Percentiles rank a stretch among this genome's conserved stretches.
Conservation (phyloP, 1,140 invertebrate genomes). For the Cheumatopsyche charites region DNA sequence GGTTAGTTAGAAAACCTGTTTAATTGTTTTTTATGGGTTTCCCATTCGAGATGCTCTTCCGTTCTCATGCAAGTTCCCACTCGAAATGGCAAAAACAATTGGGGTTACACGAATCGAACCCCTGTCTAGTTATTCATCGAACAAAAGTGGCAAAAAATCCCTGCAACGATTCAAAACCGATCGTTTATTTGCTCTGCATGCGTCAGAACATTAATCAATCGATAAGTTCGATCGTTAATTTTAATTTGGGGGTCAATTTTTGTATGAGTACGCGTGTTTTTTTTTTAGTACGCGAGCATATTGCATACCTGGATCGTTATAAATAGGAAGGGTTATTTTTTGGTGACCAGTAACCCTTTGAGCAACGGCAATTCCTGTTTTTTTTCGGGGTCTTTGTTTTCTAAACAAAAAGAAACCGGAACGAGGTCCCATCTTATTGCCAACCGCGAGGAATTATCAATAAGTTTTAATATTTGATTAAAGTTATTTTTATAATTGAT, state of each 20-base stretch:
- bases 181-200: too few relatives aligned
- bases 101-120: conserved; percentile 24
- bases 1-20: conserved; percentile 20
- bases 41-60: conserved; percentile 22
- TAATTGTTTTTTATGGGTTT: conserved; percentile 25
- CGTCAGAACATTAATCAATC: too few relatives aligned
- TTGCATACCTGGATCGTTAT: conserved; percentile 3
- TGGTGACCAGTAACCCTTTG: conserved; percentile 36
- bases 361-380: conserved; percentile 31
- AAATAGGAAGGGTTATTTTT: conserved; percentile 37
- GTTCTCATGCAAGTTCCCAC: conserved; percentile 28
- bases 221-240: conserved; percentile 11
- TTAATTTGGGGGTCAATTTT: conserved; percentile 13
- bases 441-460: conserved; percentile 17
- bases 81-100: conserved; percentile 37
- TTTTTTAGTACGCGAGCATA: neutral
- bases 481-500: neutral
- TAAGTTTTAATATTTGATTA: neutral
- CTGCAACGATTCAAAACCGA: too few relatives aligned
- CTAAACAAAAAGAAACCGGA: conserved; percentile 38
- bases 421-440: conserved; percentile 32
- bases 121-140: conserved; percentile 31
- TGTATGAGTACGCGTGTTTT: conserved; percentile 7
- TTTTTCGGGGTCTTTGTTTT: conserved; percentile 25
- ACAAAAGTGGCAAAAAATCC: conserved; percentile 6